Percentiles rank a stretch among this genome's conserved stretches.
These are phyloP conservation scores for Drosophila testacea DNA, from an alignment of 2,888 invertebrate species.

Conservation along the genomic window DNA sequence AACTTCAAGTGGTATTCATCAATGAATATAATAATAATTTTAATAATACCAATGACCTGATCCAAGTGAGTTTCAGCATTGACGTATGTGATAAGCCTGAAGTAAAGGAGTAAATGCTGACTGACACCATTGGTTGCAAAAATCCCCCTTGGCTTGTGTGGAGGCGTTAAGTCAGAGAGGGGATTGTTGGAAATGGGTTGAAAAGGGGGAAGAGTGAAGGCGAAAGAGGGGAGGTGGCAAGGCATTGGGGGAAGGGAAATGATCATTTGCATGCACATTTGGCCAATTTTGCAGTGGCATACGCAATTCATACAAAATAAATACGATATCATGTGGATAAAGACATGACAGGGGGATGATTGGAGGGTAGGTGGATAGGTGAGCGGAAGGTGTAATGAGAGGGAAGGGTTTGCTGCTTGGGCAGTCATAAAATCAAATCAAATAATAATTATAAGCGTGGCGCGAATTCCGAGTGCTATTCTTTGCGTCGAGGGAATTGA, in stretches of 20 bases:
- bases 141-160: constrained; percentile 24
- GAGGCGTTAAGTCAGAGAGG: background rate
- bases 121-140: constrained; percentile 31
- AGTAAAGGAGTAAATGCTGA: constrained; percentile 35
- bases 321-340: constrained; percentile 19
- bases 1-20: constrained; percentile 9
- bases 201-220: background rate
- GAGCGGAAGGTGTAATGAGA: background rate
- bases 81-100: constrained; percentile 48
- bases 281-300: constrained; percentile 7
- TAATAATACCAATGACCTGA: constrained; percentile 36
- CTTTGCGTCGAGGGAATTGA: constrained; percentile 53
- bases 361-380: background rate
- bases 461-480: constrained; percentile 44
- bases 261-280: constrained; percentile 16
- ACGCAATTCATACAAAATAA: constrained; percentile 25
- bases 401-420: background rate
- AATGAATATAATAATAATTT: constrained; percentile 9
- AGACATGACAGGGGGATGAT: background rate
- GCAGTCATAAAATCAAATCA: constrained; percentile 59
- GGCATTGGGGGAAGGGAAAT: background rate
- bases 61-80: constrained; percentile 23
- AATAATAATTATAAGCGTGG: constrained; percentile 65
- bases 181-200: background rate
- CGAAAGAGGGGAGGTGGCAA: background rate